Evolutionary conservation across 2,888 invertebrate species (phyloP).

Genomic region (Oasisia sp.): DNA sequence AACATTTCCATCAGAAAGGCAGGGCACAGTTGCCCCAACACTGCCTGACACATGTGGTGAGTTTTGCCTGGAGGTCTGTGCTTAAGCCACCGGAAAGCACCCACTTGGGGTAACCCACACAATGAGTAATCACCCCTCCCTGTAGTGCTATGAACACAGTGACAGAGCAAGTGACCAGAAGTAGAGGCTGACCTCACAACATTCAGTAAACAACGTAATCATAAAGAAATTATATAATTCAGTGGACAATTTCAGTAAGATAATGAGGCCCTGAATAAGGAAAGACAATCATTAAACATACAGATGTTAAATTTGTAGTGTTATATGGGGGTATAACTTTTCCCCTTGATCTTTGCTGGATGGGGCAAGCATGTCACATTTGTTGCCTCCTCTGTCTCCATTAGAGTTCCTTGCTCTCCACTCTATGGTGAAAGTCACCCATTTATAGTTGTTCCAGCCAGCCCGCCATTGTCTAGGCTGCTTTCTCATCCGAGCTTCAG

Average conservation of each 20-base stretch:
- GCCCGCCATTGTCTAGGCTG: no score
- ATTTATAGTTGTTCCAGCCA: no score
- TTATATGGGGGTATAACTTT: no score
- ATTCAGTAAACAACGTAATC: background rate
- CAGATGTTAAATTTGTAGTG: no score
- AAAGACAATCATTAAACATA: no score
- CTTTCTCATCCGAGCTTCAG: no score
- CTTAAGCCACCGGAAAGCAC: background rate
- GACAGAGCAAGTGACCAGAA: background rate
- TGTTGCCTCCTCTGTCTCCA: no score
- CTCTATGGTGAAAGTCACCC: no score
- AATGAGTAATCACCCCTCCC: background rate
- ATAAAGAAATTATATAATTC: background rate
- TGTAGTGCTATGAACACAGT: background rate
- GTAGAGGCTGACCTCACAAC: background rate
- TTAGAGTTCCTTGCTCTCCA: no score
- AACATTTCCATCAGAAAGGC: background rate
- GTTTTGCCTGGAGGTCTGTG: background rate
- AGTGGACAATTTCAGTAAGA: background rate
- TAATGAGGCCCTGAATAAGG: background rate
- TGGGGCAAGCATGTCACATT: no score
- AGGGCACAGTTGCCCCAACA: background rate
- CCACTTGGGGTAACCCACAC: background rate
- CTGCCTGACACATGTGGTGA: background rate
- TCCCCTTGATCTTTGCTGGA: no score